Evolutionary conservation across 2,113 vertebrate genomes (phyloP).

Genomic region (Tapirus terrestris): DNA sequence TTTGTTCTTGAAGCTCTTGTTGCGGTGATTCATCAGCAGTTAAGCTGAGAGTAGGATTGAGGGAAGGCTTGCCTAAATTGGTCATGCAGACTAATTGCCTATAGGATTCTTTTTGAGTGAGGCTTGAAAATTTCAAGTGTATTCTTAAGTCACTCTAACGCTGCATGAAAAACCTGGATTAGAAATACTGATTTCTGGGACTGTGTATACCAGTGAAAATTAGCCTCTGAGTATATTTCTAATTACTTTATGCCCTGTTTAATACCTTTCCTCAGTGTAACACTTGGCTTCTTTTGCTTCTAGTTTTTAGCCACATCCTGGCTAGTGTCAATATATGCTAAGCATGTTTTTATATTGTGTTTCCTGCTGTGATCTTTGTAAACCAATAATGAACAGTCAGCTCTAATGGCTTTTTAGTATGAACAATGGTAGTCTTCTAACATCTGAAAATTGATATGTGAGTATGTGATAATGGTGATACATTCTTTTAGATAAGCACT

Average conservation of each 20-base stretch:
- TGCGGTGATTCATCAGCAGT: neutral
- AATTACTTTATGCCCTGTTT: neutral
- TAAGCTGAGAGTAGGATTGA: neutral
- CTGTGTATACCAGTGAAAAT: neutral
- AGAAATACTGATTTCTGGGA: conserved; percentile 36
- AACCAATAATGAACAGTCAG: neutral
- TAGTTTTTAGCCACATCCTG: conserved; percentile 23
- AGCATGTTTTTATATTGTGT: neutral
- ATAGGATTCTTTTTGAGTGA: neutral
- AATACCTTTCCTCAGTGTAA: neutral
- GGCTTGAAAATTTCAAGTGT: neutral
- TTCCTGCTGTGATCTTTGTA: conserved; percentile 45
- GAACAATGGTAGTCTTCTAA: conserved; percentile 41
- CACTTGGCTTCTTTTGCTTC: neutral
- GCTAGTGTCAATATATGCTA: neutral
- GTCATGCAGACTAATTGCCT: neutral
- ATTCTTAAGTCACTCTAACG: neutral
- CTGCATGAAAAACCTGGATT: neutral
- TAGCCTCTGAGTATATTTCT: neutral
- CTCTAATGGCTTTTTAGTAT: conserved; percentile 10
- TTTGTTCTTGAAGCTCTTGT: neutral
- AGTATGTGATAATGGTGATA: conserved; percentile 61
- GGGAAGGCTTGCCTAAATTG: neutral
- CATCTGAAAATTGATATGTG: conserved; percentile 45
- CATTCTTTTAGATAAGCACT: conserved; percentile 68